Evolutionary conservation across 2,888 invertebrate species (phyloP).

Genomic region (Listrodromus nycthemerus): DNA sequence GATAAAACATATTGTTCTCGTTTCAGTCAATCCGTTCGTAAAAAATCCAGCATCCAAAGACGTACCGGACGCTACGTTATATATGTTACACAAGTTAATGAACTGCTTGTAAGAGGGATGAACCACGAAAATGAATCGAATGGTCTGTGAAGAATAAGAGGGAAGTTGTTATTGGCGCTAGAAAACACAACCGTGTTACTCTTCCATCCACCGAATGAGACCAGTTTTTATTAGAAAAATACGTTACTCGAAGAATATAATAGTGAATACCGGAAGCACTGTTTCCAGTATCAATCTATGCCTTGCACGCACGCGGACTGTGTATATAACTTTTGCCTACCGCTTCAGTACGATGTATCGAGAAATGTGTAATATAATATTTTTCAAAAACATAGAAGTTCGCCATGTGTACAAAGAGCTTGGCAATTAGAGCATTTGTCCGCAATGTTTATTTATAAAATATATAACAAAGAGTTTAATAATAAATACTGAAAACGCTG

Average conservation of each 20-base stretch:
- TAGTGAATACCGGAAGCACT: neutral
- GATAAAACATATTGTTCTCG: neutral
- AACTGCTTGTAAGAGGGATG: constrained; percentile 54
- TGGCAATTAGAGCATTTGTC: too few species aligned
- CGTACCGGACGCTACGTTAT: constrained; percentile 72
- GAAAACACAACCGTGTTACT: constrained; percentile 1
- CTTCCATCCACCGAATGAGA: neutral
- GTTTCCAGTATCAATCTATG: neutral
- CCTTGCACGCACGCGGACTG: too few species aligned
- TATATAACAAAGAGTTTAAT: neutral
- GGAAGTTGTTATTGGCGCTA: constrained; percentile 18
- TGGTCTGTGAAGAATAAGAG: constrained; percentile 21
- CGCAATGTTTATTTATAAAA: neutral
- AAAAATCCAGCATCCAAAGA: constrained; percentile 67
- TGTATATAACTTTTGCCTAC: too few species aligned
- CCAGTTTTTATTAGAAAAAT: neutral
- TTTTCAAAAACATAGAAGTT: too few species aligned
- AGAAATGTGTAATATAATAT: too few species aligned
- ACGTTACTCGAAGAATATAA: neutral
- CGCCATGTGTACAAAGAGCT: too few species aligned
- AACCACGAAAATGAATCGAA: neutral
- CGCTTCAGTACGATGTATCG: too few species aligned
- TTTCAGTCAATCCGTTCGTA: constrained; percentile 74
- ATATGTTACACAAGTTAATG: constrained; percentile 75
- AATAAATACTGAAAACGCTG: neutral